Evolutionary conservation across 2,113 vertebrate genomes (phyloP).

Genomic region (Eudyptes chrysolophus): DNA sequence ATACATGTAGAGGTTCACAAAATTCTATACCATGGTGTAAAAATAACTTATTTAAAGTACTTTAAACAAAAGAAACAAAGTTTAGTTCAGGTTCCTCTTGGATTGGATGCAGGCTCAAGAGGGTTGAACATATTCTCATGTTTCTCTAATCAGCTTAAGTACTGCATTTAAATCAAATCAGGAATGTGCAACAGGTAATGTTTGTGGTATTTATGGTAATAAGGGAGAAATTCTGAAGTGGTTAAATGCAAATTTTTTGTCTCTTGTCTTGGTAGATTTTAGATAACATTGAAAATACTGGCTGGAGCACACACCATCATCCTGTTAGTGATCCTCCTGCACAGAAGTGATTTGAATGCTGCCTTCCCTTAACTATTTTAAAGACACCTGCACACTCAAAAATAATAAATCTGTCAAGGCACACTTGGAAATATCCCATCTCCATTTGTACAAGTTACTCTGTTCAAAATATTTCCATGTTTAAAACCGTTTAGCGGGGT

Average conservation of each 20-base stretch:
- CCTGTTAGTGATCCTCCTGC: not conserved
- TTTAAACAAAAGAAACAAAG: conserved; percentile 27
- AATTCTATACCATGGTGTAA: not conserved
- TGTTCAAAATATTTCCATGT: not conserved
- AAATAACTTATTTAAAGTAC: not conserved
- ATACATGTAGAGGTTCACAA: not conserved
- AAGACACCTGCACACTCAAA: not conserved
- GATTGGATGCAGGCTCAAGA: conserved; percentile 27
- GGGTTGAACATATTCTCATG: conserved; percentile 27
- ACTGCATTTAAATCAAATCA: conserved; percentile 69
- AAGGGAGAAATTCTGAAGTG: conserved; percentile 57
- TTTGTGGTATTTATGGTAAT: conserved; percentile 66
- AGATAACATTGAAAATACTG: not conserved
- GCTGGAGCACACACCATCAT: not conserved
- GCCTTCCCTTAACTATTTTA: not conserved
- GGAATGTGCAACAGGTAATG: conserved; percentile 57
- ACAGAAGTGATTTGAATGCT: not conserved
- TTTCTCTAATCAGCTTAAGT: conserved; percentile 65
- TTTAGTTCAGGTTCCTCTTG: conserved; percentile 20
- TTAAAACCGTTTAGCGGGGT: not conserved
- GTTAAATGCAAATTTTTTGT: conserved; percentile 50
- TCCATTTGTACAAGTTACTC: not conserved
- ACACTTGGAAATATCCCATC: not conserved
- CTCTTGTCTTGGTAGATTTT: conserved; percentile 35
- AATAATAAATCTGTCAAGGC: not conserved